Evolutionary conservation across 2,888 invertebrate genomes (phyloP), one percentile per base, ranked within the genome.

Genomic region (Megalurothrips usitatus): DNA sequence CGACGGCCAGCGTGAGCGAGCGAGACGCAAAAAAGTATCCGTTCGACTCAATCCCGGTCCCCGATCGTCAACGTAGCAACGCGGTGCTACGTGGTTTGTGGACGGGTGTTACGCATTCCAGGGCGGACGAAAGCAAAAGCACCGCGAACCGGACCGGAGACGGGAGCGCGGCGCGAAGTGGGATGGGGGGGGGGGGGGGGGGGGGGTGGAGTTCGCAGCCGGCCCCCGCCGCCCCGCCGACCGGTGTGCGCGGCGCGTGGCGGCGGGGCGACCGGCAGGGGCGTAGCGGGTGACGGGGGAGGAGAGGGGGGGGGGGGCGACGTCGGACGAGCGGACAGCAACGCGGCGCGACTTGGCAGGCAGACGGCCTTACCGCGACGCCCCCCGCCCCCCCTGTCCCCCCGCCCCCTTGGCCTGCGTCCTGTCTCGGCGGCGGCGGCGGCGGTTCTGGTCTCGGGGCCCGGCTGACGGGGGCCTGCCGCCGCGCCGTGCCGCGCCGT

Each of bases 241-340:
- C 52, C n/a, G 52, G 17, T 17, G 58, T 17, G 11, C 6, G 17
- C 19, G 58, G 58, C 58, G 58, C 58, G 58, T 52, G 52, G 52
- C 52, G 34, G 52, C 49, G 12, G 12, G 10, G 10, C 49, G 12
- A 11, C 10, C n/a, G n/a, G 14, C 58, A 43, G 58, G 58, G 58
- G 58, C 52, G 52, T 52, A 19, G 58, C 58, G 58, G 58, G 52
- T 52, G 52, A n/a, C 58, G 58, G 58, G 68, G 68, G 1, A 26
- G 68, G 68, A 26, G 68, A 26, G 23, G 68, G 26, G 68, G n/a
- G 58, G 52, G 52, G 58, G 19, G 68, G 23, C 68, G 68, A 68
- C 68, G 68, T 23, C 68, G 26, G 68, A 26, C 68, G 26, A 75
- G 68, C 68, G 68, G 68, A 75, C 68, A 26, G 68, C 68, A 26